phyloP scores from a whole-genome alignment of 1,140 invertebrate species.

The Euura saliciscinereae region DNA sequence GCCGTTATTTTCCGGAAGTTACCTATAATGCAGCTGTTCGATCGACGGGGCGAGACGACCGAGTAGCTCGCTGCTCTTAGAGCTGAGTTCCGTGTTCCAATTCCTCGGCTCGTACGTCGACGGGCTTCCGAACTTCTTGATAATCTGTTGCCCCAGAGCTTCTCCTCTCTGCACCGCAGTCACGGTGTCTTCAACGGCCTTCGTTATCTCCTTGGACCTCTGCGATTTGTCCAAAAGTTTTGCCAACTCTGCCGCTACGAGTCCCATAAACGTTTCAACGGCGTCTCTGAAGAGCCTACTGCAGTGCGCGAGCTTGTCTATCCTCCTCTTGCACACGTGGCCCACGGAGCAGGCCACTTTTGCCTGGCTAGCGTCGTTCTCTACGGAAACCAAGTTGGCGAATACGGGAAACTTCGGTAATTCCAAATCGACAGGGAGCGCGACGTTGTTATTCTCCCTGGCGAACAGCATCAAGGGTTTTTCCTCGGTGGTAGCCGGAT shows the following conservation, averaged over 20 bases:
- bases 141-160: slow-evolving; percentile 38
- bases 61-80: slow-evolving; percentile 52
- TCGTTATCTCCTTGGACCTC: slow-evolving; percentile 58
- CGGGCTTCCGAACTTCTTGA: slow-evolving; percentile 40
- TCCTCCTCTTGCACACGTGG: slow-evolving; percentile 80
- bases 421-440: slow-evolving; percentile 66
- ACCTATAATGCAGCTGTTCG: slow-evolving; percentile 64
- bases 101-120: slow-evolving; percentile 39
- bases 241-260: slow-evolving; percentile 63
- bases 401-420: slow-evolving; percentile 85
- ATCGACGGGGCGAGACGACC: slow-evolving; percentile 59
- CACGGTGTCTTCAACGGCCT: slow-evolving; percentile 56
- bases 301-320: slow-evolving; percentile 71
- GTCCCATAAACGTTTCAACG: slow-evolving; percentile 68
- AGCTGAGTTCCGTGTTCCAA: slow-evolving; percentile 54
- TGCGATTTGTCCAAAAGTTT: slow-evolving; percentile 59
- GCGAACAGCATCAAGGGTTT: slow-evolving; percentile 84
- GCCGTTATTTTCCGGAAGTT: slow-evolving; percentile 18
- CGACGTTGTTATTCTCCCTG: slow-evolving; percentile 85
- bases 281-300: slow-evolving; percentile 72
- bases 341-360: slow-evolving; percentile 89
- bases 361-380: slow-evolving; percentile 87
- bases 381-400: slow-evolving; percentile 79
- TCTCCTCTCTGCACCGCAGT: slow-evolving; percentile 46
- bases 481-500: slow-evolving; percentile 73